Evolutionary conservation across 2,888 invertebrate species (phyloP).

Genomic region (Drosophila peninsularis): DNA sequence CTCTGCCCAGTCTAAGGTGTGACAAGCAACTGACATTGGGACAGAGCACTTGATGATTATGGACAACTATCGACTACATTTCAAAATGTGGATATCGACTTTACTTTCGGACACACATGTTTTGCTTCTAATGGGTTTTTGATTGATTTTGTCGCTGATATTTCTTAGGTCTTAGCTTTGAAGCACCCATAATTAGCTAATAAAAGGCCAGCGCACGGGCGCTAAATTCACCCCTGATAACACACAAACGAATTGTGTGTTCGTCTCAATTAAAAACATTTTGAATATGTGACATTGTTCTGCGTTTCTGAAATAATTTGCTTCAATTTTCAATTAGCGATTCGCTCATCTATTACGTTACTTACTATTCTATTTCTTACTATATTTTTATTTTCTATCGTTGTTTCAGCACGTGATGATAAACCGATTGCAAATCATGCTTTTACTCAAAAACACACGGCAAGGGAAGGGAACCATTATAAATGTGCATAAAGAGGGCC

Average conservation of each 20-base stretch:
- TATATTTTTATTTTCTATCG: background rate
- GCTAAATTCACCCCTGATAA: slow-evolving; percentile 36
- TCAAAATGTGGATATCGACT: slow-evolving; percentile 30
- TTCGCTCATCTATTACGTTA: background rate
- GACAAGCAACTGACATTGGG: slow-evolving; percentile 59
- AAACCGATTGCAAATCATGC: too few species aligned
- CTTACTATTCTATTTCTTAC: background rate
- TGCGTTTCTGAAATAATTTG: background rate
- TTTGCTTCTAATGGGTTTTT: slow-evolving; percentile 63
- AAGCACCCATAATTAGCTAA: slow-evolving; percentile 45
- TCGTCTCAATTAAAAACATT: slow-evolving; percentile 19
- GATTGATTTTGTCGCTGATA: slow-evolving; percentile 59
- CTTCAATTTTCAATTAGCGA: slow-evolving; percentile 20
- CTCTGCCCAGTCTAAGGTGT: slow-evolving; percentile 57
- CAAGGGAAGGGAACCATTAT: too few species aligned
- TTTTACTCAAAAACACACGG: too few species aligned
- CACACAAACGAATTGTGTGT: background rate
- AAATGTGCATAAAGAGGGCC: too few species aligned
- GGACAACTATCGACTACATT: slow-evolving; percentile 20
- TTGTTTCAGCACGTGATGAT: too few species aligned
- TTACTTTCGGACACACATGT: background rate
- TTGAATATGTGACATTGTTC: slow-evolving; percentile 7
- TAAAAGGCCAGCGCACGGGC: slow-evolving; percentile 20
- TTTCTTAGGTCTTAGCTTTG: slow-evolving; percentile 29
- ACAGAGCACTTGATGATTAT: slow-evolving; percentile 5